phyloP scores from a whole-genome alignment of 2,113 vertebrate species.

The Callipepla californica region DNA sequence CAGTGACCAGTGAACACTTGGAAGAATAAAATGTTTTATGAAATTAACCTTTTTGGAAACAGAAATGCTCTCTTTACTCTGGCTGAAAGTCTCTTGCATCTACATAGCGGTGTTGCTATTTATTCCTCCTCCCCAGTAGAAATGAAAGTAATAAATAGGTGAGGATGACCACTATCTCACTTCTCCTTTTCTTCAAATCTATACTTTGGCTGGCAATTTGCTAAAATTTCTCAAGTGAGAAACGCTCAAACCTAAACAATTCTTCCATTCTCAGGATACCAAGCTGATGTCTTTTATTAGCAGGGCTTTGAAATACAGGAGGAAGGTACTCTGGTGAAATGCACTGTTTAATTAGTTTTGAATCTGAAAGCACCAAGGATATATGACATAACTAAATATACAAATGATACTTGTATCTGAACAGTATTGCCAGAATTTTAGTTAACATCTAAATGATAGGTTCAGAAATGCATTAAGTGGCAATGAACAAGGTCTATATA shows the following conservation, averaged over 20 bases:
- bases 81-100: slow-evolving; percentile 11
- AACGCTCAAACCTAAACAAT: slow-evolving; percentile 16
- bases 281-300: slow-evolving; percentile 26
- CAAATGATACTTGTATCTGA: slow-evolving; percentile 26
- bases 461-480: not conserved
- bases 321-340: slow-evolving; percentile 39
- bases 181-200: not conserved
- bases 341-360: slow-evolving; percentile 61
- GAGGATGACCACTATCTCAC: not conserved
- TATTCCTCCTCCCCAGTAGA: not conserved
- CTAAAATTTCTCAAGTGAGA: slow-evolving; percentile 35
- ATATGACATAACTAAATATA: slow-evolving; percentile 60
- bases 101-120: not conserved
- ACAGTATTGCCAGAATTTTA: slow-evolving; percentile 31
- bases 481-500: not conserved
- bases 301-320: not conserved
- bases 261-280: not conserved
- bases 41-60: slow-evolving; percentile 46
- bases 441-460: not conserved
- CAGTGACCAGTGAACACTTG: slow-evolving; percentile 16
- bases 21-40: slow-evolving; percentile 2
- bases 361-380: slow-evolving; percentile 45
- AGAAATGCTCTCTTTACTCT: slow-evolving; percentile 18
- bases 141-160: slow-evolving; percentile 1
- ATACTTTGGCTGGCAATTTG: not conserved